Conservation (phyloP, 2,888 invertebrate species). For the Chorisops tibialis region DNA sequence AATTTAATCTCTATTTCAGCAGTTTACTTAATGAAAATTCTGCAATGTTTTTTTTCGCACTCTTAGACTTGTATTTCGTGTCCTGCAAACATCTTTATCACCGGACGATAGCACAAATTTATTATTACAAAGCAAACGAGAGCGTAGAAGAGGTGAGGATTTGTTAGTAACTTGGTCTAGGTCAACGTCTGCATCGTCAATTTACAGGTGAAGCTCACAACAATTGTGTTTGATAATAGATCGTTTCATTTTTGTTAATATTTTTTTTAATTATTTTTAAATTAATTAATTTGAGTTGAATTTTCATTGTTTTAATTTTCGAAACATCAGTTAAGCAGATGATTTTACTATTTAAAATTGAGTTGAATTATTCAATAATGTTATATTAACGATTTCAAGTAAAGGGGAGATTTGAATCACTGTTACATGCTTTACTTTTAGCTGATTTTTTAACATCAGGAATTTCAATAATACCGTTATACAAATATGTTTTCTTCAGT, state of each 20-base stretch:
- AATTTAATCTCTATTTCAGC: neutral
- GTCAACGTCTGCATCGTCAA: conserved; percentile 60
- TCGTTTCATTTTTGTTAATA: neutral
- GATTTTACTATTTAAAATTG: too few relatives aligned
- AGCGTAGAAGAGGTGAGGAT: conserved; percentile 59
- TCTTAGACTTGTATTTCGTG: conserved; percentile 66
- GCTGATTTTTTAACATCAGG: too few relatives aligned
- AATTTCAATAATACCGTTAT: too few relatives aligned
- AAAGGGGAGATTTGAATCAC: too few relatives aligned
- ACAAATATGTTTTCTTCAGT: too few relatives aligned
- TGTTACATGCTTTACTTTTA: too few relatives aligned
- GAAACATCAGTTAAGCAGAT: neutral
- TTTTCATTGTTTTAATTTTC: conserved; percentile 7
- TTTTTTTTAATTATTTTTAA: neutral
- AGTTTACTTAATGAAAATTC: conserved; percentile 15
- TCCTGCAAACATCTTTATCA: conserved; percentile 64
- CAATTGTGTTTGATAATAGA: conserved; percentile 34
- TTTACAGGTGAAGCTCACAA: conserved; percentile 56
- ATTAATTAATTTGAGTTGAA: neutral
- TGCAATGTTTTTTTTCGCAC: conserved; percentile 12
- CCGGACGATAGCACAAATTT: conserved; percentile 75
- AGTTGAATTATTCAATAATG: too few relatives aligned
- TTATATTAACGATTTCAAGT: too few relatives aligned
- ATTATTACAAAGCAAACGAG: conserved; percentile 59
- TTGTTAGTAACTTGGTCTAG: conserved; percentile 62